These are phyloP conservation scores for Monopterus albus DNA, from an alignment of 2,113 vertebrate genomes.

Conservation along the genomic window DNA sequence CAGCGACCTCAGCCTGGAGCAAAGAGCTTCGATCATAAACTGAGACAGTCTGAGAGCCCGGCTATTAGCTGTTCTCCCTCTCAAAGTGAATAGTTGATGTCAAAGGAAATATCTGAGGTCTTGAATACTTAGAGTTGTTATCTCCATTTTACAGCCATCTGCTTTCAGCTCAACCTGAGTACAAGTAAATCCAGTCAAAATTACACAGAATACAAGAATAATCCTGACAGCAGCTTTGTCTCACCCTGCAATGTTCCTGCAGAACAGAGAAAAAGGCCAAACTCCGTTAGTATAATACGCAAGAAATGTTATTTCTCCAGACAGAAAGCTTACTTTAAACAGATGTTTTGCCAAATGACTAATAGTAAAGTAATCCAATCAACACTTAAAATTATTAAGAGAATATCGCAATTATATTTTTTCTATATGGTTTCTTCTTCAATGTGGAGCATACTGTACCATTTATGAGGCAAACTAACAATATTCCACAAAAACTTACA, in stretches of 20 bases:
- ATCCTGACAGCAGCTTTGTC: constrained; percentile 56
- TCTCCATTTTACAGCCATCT: constrained; percentile 19
- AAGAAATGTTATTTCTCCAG: constrained; percentile 24
- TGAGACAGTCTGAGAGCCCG: constrained; percentile 22
- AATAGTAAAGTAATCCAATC: constrained; percentile 30
- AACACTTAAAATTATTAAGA: background rate
- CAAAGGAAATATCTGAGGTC: constrained; percentile 31
- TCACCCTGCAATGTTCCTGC: constrained; percentile 21
- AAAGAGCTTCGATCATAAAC: constrained; percentile 34
- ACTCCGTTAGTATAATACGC: constrained; percentile 9
- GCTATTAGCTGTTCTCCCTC: constrained; percentile 21
- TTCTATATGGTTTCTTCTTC: no score
- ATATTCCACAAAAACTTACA: background rate
- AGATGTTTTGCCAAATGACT: background rate
- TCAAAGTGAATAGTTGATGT: constrained; percentile 56
- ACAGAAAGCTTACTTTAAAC: constrained; percentile 4
- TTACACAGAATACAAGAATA: constrained; percentile 17
- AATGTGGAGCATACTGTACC: no score
- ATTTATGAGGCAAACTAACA: background rate
- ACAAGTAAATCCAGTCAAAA: constrained; percentile 48
- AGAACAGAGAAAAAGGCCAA: constrained; percentile 22
- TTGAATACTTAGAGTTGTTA: constrained; percentile 1
- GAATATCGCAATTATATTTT: no score
- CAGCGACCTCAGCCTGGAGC: constrained; percentile 19
- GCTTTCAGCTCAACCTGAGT: constrained; percentile 30